Evolutionary conservation across 2,797 vertebrate genomes (phyloP).

Genomic region (Cossypha heuglini): DNA sequence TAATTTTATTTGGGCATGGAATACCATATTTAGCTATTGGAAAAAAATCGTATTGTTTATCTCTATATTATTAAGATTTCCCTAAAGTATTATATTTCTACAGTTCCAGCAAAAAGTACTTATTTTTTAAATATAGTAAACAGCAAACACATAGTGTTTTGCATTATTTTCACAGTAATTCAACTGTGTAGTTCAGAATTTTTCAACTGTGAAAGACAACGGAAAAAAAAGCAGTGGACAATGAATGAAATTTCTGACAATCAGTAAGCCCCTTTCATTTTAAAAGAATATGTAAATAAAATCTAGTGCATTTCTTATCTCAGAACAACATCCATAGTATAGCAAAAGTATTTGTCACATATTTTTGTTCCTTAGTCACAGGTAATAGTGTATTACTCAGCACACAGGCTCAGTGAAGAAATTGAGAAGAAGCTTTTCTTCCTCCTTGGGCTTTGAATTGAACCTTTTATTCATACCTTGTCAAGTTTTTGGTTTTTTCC

Average conservation of each 20-base stretch:
- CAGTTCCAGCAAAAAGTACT: not conserved
- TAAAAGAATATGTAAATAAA: not conserved
- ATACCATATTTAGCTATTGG: not conserved
- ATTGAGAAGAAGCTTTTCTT: not conserved
- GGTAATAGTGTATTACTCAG: not conserved
- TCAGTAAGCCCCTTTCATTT: not conserved
- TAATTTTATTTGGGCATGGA: not conserved
- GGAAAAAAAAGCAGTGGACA: not conserved
- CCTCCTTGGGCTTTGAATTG: not conserved
- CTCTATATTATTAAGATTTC: not conserved
- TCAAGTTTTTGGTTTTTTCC: not conserved
- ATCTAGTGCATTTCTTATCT: not conserved
- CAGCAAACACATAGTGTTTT: not conserved
- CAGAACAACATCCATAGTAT: accelerated
- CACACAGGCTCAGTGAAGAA: not conserved
- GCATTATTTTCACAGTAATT: not conserved
- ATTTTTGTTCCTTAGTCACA: not conserved
- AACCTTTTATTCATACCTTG: not conserved
- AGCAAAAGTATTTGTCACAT: not conserved
- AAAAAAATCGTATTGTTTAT: not conserved
- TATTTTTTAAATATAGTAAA: not conserved
- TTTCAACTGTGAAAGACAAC: not conserved
- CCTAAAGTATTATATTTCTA: not conserved
- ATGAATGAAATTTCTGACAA: not conserved
- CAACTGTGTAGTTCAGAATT: not conserved